phyloP scores from a whole-genome alignment of 2,888 invertebrate species.

The Xestia c-nigrum region DNA sequence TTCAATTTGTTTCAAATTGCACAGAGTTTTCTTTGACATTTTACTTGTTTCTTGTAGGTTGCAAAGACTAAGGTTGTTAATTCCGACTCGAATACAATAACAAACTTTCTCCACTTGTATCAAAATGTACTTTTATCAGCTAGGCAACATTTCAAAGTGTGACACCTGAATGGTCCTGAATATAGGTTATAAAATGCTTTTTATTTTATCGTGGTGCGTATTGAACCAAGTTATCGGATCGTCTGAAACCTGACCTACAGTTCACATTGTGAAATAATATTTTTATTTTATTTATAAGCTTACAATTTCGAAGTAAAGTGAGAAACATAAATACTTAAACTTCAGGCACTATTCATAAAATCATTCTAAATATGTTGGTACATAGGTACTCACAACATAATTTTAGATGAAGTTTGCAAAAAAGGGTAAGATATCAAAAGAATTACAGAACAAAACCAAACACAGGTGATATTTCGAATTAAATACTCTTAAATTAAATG shows the following conservation, averaged over 20 bases:
- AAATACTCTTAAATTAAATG: slow-evolving; percentile 14
- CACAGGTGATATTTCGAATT: slow-evolving; percentile 21
- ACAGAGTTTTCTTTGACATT: too few species aligned
- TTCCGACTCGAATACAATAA: too few species aligned
- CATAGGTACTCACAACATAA: background rate
- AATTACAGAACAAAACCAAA: background rate
- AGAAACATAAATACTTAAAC: background rate
- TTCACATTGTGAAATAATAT: slow-evolving; percentile 6
- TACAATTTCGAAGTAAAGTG: background rate
- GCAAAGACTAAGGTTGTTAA: too few species aligned
- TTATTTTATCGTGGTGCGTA: slow-evolving; percentile 11
- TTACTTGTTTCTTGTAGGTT: too few species aligned
- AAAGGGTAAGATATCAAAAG: background rate
- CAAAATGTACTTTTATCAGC: too few species aligned
- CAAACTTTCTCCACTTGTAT: too few species aligned
- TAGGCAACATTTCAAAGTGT: background rate
- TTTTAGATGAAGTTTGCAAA: background rate
- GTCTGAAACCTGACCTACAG: slow-evolving; percentile 15
- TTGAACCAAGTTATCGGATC: background rate
- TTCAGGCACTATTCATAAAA: background rate
- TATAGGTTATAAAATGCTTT: background rate
- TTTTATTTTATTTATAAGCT: background rate
- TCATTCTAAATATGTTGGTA: background rate
- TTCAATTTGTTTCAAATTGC: too few species aligned
- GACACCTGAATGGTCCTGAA: slow-evolving; percentile 3